Percentiles rank a stretch among this genome's conserved stretches.
These are phyloP conservation scores for Torymus aiolomorphi DNA, from an alignment of 2,888 invertebrate genomes.

Conservation along the genomic window DNA sequence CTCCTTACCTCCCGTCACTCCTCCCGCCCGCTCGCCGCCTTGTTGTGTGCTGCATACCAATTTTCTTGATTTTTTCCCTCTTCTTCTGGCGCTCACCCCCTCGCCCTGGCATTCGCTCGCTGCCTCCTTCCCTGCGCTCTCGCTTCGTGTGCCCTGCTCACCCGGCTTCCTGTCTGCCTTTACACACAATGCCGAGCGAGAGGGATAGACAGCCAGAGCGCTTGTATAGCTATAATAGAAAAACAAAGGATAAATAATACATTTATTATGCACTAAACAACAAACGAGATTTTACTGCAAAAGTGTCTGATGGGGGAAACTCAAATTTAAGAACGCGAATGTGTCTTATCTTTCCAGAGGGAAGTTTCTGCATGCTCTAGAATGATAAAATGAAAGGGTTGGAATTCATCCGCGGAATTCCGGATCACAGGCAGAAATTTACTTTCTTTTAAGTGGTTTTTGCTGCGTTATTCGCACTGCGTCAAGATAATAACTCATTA, in stretches of 20 bases:
- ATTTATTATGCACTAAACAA: not conserved
- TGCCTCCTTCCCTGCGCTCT: constrained; percentile 6
- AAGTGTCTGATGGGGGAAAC: too few relatives aligned
- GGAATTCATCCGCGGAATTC: not conserved
- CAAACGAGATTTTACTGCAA: not conserved
- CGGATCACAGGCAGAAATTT: constrained; percentile 7
- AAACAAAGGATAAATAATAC: constrained; percentile 24
- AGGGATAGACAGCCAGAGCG: too few relatives aligned
- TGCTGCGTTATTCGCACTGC: constrained; percentile 46
- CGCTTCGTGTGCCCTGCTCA: not conserved
- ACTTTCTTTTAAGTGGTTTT: constrained; percentile 46
- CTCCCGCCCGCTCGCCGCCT: constrained; percentile 73
- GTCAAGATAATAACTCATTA: constrained; percentile 53
- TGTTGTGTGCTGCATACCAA: constrained; percentile 81
- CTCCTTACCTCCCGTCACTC: constrained; percentile 46
- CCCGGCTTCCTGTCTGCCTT: constrained; percentile 31
- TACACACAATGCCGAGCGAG: constrained; percentile 2
- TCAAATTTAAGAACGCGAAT: too few relatives aligned
- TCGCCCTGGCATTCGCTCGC: not conserved
- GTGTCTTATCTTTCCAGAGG: too few relatives aligned
- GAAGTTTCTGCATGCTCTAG: too few relatives aligned
- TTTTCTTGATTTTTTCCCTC: constrained; percentile 79
- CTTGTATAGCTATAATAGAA: not conserved
- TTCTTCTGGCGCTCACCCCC: constrained; percentile 63
- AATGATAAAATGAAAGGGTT: not conserved